Base-by-base conservation (phyloP, 2,888 invertebrate species). In the Plusia festucae region DNA sequence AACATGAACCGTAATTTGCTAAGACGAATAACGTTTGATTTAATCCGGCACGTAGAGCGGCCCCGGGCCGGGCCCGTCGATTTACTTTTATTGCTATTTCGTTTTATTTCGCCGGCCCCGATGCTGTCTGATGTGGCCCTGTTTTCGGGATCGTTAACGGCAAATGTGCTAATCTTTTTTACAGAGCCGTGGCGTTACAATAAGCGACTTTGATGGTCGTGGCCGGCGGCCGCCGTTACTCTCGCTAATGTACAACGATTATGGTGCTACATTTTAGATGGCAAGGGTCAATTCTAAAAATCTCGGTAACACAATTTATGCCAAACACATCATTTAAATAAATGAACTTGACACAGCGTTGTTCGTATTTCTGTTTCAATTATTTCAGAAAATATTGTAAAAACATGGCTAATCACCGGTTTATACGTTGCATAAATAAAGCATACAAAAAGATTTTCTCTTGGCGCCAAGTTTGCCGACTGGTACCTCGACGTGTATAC, bases 1-100 rank as follows among this genome's bases (percentile, higher is more conserved):
- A 92, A 91, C 92, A 90, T 88, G 88, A 89, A 90, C 89, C 91
- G 91, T 93, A 93, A 93, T 93, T 94, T 93, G 90, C 91, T 93
- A 92, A 93, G 93, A 93, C 92, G 91, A 93, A 93, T 93, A 93
- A 93, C 90, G 92, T 93, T 93, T 93, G 94, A 93, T 93, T 93
- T 93, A 92, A 93, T 92, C 92, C 92, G 88, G 90, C 93, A 91
- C 92, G 91, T 92, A 90, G 90, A 85, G 82, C 85, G 82, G 81
- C 85, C 86, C 79, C 81, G 77, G 82, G 87, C 85, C 84, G 85
- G 89, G 86, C 84, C 86, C 89, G 90, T 91, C 93, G 93, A 94
- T 94, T 93, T 93, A 92, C 93, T 93, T 94, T 94, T 93, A 93
- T 93, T 92, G 90, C 92, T 91, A 91, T 93, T 93, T 88, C 92